A percentile compares a stretch with the other conserved stretches of the same genome.
Evolutionary conservation across 2,888 invertebrate species (phyloP).

Genomic region (Spisula subtruncata): DNA sequence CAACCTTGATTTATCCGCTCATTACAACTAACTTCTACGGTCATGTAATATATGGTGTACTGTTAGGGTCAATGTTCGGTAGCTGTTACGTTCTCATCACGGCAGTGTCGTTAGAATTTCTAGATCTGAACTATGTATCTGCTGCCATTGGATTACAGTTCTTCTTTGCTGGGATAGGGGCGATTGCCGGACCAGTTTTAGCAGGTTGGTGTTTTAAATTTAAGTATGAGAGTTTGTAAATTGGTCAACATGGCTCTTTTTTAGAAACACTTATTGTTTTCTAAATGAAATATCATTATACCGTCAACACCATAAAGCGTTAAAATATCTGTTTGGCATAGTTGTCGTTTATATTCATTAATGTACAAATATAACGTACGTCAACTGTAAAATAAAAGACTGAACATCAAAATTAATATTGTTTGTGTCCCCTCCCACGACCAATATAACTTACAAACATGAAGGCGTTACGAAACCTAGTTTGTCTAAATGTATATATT

Average conservation of each 20-base stretch:
- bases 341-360: no score
- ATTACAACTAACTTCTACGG: conserved; percentile 41
- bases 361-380: no score
- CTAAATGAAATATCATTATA: no score
- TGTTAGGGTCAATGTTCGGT: conserved; percentile 60
- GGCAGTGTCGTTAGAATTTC: conserved; percentile 51
- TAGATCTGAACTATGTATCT: conserved; percentile 61
- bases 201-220: conserved; percentile 47
- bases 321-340: no score
- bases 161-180: conserved; percentile 63
- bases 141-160: conserved; percentile 63
- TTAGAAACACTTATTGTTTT: no score
- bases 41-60: conserved; percentile 50
- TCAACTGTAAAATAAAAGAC: not conserved
- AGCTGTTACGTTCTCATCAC: conserved; percentile 57
- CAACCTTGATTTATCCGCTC: conserved; percentile 47
- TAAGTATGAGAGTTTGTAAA: not conserved
- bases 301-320: not conserved
- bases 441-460: not conserved
- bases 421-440: not conserved
- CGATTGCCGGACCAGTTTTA: conserved; percentile 60
- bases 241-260: no score
- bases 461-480: no score
- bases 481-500: no score
- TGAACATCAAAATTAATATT: not conserved